Evolutionary conservation across 2,113 vertebrate species (phyloP).

Genomic region (Centropus unirufus): DNA sequence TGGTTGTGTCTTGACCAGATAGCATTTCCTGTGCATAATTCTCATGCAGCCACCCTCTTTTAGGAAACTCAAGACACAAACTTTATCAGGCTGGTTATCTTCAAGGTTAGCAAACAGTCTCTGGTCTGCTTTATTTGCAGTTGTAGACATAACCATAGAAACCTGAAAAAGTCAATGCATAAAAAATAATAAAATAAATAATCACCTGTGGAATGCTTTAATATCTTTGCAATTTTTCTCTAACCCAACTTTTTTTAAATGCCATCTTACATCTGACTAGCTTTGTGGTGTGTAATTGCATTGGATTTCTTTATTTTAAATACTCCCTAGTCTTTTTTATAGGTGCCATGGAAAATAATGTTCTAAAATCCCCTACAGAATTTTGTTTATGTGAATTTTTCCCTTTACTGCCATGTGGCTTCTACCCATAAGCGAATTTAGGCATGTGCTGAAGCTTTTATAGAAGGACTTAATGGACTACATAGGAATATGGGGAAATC

Average conservation of each 20-base stretch:
- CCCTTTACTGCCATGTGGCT: background rate
- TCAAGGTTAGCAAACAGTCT: background rate
- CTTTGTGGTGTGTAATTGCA: background rate
- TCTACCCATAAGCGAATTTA: conserved; percentile 28
- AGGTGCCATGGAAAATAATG: background rate
- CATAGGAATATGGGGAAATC: conserved; percentile 14
- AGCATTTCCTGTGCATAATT: background rate
- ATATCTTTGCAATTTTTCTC: background rate
- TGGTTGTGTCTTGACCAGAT: background rate
- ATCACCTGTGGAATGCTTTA: background rate
- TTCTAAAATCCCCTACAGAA: background rate
- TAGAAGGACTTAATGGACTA: conserved; percentile 28
- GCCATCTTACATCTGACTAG: background rate
- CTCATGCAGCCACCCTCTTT: background rate
- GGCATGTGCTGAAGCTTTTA: conserved; percentile 32
- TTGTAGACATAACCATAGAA: background rate
- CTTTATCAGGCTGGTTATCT: background rate
- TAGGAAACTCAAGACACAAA: background rate
- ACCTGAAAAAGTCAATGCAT: background rate
- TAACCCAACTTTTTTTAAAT: background rate
- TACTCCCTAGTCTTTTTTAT: background rate
- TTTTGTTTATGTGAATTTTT: conserved; percentile 14
- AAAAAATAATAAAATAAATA: background rate
- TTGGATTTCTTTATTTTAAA: background rate
- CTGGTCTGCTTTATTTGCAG: background rate